phyloP scores from a whole-genome alignment of 2,888 invertebrate species.

The Aradus depressus region DNA sequence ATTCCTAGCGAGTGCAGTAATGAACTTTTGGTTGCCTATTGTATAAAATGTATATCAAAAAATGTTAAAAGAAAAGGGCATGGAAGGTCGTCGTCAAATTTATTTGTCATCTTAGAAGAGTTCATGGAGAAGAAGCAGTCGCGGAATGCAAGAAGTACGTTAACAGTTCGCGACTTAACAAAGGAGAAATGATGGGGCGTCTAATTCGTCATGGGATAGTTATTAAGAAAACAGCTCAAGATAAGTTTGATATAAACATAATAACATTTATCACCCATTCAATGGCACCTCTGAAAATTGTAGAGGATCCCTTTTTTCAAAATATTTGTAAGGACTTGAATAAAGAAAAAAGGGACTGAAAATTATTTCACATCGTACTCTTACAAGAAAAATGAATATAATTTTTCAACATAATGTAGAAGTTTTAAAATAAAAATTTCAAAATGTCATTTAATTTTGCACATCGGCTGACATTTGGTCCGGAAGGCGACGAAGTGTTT shows the following conservation, averaged over 20 bases:
- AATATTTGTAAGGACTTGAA: neutral
- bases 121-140: neutral
- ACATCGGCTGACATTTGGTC: neutral
- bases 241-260: neutral
- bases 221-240: neutral
- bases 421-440: constrained; percentile 6
- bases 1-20: too few species aligned
- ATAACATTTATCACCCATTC: neutral
- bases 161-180: neutral
- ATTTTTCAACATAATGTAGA: neutral
- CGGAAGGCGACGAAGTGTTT: too few species aligned
- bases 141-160: neutral
- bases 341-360: neutral
- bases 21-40: too few species aligned
- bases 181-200: too few species aligned
- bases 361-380: neutral
- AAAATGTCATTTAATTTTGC: constrained; percentile 3
- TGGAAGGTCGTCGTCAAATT: constrained; percentile 1
- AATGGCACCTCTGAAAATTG: neutral
- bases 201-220: neutral
- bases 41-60: constrained; percentile 1
- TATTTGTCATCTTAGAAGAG: neutral
- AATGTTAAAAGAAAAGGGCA: neutral
- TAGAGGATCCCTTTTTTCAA: neutral
- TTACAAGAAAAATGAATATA: neutral